Conservation (phyloP, 2,888 invertebrate genomes). For the Leptinotarsa tumamoca region DNA sequence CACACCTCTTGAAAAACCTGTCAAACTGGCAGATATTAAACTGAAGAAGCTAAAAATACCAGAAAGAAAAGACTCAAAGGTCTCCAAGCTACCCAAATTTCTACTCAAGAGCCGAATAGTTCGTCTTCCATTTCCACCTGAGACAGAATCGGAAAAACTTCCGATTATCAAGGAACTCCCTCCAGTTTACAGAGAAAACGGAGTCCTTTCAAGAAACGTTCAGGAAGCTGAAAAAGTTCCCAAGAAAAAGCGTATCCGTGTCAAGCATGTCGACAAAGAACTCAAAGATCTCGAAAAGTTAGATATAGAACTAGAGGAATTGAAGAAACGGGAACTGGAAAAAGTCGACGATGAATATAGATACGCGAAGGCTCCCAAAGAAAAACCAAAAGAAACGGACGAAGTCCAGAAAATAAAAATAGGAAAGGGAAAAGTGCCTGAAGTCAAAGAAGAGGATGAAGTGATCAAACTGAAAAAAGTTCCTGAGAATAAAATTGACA, state of each 20-base stretch:
- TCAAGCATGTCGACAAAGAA: slow-evolving; percentile 64
- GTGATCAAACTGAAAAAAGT: slow-evolving; percentile 69
- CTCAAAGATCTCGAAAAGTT: slow-evolving; percentile 65
- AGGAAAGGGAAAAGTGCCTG: slow-evolving; percentile 68
- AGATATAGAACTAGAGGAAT: slow-evolving; percentile 63
- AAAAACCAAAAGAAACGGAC: slow-evolving; percentile 55
- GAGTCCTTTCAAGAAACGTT: slow-evolving; percentile 67
- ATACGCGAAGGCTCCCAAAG: slow-evolving; percentile 57
- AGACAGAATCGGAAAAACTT: slow-evolving; percentile 57
- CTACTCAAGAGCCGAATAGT: slow-evolving; percentile 67
- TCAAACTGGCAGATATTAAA: slow-evolving; percentile 71
- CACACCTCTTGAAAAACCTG: slow-evolving; percentile 57
- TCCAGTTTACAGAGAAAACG: slow-evolving; percentile 65
- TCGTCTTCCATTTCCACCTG: slow-evolving; percentile 66
- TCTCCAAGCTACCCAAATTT: slow-evolving; percentile 65
- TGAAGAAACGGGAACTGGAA: slow-evolving; percentile 63
- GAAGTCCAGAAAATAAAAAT: slow-evolving; percentile 60
- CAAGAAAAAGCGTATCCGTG: slow-evolving; percentile 64
- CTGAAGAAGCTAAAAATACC: slow-evolving; percentile 63
- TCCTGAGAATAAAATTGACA: slow-evolving; percentile 64
- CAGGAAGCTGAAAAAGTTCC: slow-evolving; percentile 67
- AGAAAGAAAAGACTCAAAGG: slow-evolving; percentile 60
- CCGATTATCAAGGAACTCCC: slow-evolving; percentile 63
- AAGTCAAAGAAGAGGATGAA: slow-evolving; percentile 63
- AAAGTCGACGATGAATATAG: slow-evolving; percentile 64